Conservation (phyloP, 2,888 invertebrate genomes). For the Microctonus aethiopoides region DNA sequence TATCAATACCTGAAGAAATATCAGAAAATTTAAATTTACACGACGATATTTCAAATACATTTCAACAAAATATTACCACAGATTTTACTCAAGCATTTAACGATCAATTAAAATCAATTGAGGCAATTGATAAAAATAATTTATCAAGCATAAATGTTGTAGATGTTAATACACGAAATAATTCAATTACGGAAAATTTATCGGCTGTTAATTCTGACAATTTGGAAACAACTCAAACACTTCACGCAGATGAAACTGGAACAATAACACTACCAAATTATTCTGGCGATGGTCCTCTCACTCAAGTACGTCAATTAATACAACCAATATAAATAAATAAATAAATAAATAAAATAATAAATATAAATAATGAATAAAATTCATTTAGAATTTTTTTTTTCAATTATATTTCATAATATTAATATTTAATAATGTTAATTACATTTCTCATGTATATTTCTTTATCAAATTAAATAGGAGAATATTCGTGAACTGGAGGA, state of each 20-base stretch:
- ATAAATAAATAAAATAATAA: not conserved
- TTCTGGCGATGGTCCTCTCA: constrained; percentile 60
- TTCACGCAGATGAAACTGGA: constrained; percentile 63
- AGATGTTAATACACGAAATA: not conserved
- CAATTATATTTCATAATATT: too few species aligned
- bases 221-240: constrained; percentile 56
- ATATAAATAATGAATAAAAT: too few species aligned
- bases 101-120: constrained; percentile 50
- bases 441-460: too few species aligned
- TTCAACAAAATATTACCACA: constrained; percentile 51
- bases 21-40: constrained; percentile 45
- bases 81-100: constrained; percentile 53
- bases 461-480: constrained; percentile 55
- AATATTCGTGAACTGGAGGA: constrained; percentile 66
- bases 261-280: constrained; percentile 63
- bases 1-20: constrained; percentile 32
- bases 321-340: not conserved
- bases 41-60: constrained; percentile 50
- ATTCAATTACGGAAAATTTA: constrained; percentile 47
- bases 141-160: constrained; percentile 41
- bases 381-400: too few species aligned
- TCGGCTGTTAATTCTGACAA: constrained; percentile 48
- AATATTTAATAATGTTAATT: too few species aligned
- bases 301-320: constrained; percentile 53
- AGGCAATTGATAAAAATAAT: constrained; percentile 48